A percentile compares a stretch with the other conserved stretches of the same genome.
These are phyloP conservation scores for Petrophora chlorosata DNA, from an alignment of 2,888 invertebrate genomes.

Conservation along the genomic window DNA sequence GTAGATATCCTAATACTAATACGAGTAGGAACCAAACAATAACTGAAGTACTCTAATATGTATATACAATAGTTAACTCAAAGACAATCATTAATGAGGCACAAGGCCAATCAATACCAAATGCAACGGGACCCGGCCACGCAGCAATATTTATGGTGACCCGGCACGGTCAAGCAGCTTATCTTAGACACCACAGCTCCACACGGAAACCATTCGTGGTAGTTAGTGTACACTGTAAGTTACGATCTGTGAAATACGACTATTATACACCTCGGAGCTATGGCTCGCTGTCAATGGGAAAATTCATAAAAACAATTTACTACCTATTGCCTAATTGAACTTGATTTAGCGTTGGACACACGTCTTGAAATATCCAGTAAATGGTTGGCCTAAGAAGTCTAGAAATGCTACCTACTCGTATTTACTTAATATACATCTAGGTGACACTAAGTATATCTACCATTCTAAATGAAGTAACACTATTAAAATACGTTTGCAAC, in stretches of 20 bases:
- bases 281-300: constrained; percentile 20
- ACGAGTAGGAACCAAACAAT: too few relatives aligned
- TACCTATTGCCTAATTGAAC: constrained; percentile 17
- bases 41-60: too few relatives aligned
- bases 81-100: constrained; percentile 48
- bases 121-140: constrained; percentile 56
- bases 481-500: too few relatives aligned
- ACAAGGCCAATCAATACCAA: constrained; percentile 52
- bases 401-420: too few relatives aligned
- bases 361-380: constrained; percentile 1
- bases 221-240: constrained; percentile 48
- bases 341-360: constrained; percentile 18
- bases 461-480: too few relatives aligned
- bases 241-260: constrained; percentile 41
- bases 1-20: too few relatives aligned
- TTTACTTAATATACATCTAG: too few relatives aligned
- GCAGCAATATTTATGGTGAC: constrained; percentile 63
- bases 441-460: too few relatives aligned
- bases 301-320: constrained; percentile 23
- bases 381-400: too few relatives aligned
- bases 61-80: constrained; percentile 27
- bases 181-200: constrained; percentile 48
- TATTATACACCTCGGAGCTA: constrained; percentile 19
- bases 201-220: constrained; percentile 47
- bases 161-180: constrained; percentile 55